These are phyloP conservation scores for Vanessa tameamea DNA, from an alignment of 1,140 invertebrate species.

Conservation along the genomic window DNA sequence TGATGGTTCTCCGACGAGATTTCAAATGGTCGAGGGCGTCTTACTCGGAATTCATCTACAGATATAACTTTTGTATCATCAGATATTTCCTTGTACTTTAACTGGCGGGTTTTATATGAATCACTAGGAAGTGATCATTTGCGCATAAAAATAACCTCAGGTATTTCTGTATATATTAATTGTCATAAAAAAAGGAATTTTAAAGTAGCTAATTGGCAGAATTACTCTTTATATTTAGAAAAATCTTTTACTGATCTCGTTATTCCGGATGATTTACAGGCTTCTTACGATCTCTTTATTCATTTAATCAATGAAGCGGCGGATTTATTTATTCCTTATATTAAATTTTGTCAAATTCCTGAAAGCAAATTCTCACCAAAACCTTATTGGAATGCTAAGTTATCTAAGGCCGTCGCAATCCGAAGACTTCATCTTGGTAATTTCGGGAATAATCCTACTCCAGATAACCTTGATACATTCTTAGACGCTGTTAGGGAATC, in stretches of 20 bases:
- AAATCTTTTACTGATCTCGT: background rate
- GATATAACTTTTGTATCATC: background rate
- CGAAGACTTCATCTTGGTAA: slow-evolving; percentile 21
- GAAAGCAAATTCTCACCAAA: slow-evolving; percentile 32
- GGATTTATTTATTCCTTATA: slow-evolving; percentile 19
- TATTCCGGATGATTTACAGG: background rate
- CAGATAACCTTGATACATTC: slow-evolving; percentile 43
- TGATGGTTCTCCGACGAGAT: slow-evolving; percentile 29
- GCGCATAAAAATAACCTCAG: background rate
- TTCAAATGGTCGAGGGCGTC: slow-evolving; percentile 20
- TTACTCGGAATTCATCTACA: background rate
- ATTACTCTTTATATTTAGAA: background rate
- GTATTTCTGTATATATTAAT: background rate
- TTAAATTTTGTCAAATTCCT: slow-evolving; percentile 24
- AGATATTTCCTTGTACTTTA: background rate
- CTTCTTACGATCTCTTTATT: slow-evolving; percentile 20
- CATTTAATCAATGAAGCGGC: slow-evolving; percentile 12
- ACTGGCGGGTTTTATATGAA: background rate
- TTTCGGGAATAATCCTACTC: slow-evolving; percentile 47
- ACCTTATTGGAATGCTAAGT: slow-evolving; percentile 30
- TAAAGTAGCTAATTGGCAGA: background rate
- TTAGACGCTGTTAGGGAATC: slow-evolving; percentile 31
- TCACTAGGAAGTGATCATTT: slow-evolving; percentile 12
- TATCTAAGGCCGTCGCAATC: slow-evolving; percentile 38
- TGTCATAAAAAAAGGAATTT: background rate